Conservation (phyloP, 2,888 invertebrate species). For the Rutpela maculata region DNA sequence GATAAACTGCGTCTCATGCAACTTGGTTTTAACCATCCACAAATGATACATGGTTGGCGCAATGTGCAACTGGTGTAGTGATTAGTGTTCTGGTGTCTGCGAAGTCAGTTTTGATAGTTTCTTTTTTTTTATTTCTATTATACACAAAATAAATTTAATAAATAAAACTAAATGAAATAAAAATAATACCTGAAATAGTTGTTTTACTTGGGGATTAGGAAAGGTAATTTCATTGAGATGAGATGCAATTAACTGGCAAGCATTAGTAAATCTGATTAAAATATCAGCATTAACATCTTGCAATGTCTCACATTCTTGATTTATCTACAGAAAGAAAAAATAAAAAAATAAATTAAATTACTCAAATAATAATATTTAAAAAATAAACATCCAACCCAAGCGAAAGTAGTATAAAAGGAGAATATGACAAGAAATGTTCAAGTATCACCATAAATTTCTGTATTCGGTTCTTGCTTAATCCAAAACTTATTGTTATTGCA, state of each 20-base stretch:
- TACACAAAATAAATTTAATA: not conserved
- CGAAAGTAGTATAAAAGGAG: not conserved
- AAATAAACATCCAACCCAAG: not conserved
- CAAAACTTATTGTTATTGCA: too few relatives aligned
- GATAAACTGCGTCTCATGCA: too few relatives aligned
- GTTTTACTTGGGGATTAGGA: constrained; percentile 67
- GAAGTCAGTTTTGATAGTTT: too few relatives aligned
- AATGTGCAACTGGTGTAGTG: too few relatives aligned
- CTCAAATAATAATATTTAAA: constrained; percentile 11
- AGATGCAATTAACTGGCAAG: constrained; percentile 67
- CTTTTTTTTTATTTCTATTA: not conserved
- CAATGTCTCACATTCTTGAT: constrained; percentile 80
- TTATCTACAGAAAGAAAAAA: constrained; percentile 76
- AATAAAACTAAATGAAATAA: constrained; percentile 31
- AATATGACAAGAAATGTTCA: not conserved
- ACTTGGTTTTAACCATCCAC: too few relatives aligned
- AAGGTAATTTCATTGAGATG: constrained; percentile 69
- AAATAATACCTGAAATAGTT: constrained; percentile 69
- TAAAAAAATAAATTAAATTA: constrained; percentile 66
- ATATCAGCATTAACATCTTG: constrained; percentile 70
- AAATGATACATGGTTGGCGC: too few relatives aligned
- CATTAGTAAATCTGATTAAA: constrained; percentile 66
- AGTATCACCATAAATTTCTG: too few relatives aligned
- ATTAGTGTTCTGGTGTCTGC: too few relatives aligned
- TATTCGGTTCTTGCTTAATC: too few relatives aligned